Base-by-base conservation (phyloP, 2,888 invertebrate species). In the Theretra japonica region DNA sequence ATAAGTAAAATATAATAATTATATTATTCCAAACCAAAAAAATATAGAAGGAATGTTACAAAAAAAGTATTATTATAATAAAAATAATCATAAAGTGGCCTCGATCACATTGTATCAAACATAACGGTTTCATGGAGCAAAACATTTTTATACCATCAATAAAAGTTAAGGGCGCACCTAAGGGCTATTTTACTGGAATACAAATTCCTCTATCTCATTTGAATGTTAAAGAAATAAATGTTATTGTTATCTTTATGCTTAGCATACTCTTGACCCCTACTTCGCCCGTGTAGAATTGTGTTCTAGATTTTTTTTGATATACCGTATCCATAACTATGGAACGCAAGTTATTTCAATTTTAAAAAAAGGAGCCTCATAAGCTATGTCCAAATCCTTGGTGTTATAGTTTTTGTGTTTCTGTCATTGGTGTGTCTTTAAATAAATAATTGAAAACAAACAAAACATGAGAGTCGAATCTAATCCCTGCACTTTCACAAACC, bases 221-320 rank as follows among this genome's bases (percentile, higher is more conserved):
- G 58, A 70, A 70, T 70, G 70, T 58, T 57, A 70, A 70, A 70
- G 70, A 58, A 70, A 70, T 70, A 58, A 65, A 58, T 70, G 58
- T 58, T 70, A 70, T 41, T 41, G 58, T 58, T 70, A 70, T 58
- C 19, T 41, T 41, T 58, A 23, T 70, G 33, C 41, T 56, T 58
- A 70, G 19, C 28, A 41, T n/a, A 6, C n/a, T n/a, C 1, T n/a
- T 5, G 53, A 1, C n/a, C 53, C 6, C 17, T 53, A 5, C 19
- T 53, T 17, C 5, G 4, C 6, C 17, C 19, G n/a, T 5, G 53
- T 17, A n/a, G 5, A 41, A 41, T 41, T 41, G 15, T 0, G 11
- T 15, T 41, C 15, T 15, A 3, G 28, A 3, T 28, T 28, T 3
- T 28, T 28, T 28, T 28, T 28, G 28, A 4, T 28, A 3, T 3